phyloP scores from a whole-genome alignment of 2,797 vertebrate genomes.

The Valencia hispanica region DNA sequence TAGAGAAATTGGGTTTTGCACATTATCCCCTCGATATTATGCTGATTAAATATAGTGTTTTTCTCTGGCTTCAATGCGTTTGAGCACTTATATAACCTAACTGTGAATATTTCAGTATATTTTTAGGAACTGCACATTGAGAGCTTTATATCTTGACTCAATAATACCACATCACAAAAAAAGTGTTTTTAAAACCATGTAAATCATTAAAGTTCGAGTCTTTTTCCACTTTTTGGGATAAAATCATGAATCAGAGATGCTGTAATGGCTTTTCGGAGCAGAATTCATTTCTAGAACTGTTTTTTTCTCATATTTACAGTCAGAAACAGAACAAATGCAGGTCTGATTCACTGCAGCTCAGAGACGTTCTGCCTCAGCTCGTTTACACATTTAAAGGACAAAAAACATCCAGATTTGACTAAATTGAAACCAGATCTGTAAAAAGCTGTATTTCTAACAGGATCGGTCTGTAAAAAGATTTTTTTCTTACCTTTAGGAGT shows the following conservation, averaged over 20 bases:
- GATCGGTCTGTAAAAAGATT: background rate
- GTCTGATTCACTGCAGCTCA: too few species aligned
- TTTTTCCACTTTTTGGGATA: background rate
- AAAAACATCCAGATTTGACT: background rate
- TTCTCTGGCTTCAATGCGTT: background rate
- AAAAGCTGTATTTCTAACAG: background rate
- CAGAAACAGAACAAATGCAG: background rate
- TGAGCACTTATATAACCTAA: background rate
- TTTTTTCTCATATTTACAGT: background rate
- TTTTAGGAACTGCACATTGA: background rate
- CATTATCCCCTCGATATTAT: too few species aligned
- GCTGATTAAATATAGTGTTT: background rate
- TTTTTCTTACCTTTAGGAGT: conserved; percentile 50
- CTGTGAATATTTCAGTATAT: background rate
- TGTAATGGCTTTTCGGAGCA: too few species aligned
- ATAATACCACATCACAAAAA: background rate
- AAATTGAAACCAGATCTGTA: fast-evolving
- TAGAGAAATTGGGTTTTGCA: too few species aligned
- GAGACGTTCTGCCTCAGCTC: background rate
- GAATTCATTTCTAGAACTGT: background rate
- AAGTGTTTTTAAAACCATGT: background rate
- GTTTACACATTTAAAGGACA: background rate
- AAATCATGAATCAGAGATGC: background rate
- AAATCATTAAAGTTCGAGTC: background rate
- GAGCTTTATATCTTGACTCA: background rate